Evolutionary conservation across 2,888 invertebrate species (phyloP).

Genomic region (Papilio demoleus): DNA sequence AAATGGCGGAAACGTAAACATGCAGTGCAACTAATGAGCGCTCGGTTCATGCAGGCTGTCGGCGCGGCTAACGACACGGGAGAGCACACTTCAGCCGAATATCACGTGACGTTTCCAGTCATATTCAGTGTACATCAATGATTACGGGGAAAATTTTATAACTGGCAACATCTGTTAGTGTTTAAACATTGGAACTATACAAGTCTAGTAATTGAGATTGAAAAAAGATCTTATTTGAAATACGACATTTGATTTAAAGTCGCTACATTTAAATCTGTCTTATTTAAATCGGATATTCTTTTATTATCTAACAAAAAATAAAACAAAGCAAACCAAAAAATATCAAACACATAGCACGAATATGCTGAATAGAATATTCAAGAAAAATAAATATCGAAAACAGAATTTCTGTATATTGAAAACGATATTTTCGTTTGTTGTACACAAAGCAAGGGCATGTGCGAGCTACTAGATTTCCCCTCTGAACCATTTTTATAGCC

Average conservation of each 20-base stretch:
- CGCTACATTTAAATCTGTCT: too few species aligned
- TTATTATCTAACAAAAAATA: not conserved
- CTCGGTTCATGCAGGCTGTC: constrained; percentile 18
- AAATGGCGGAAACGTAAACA: constrained; percentile 30
- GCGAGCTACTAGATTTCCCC: constrained; percentile 49
- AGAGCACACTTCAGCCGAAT: constrained; percentile 14
- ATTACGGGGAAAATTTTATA: too few species aligned
- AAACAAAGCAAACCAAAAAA: not conserved
- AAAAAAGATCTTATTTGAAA: too few species aligned
- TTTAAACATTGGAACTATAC: too few species aligned
- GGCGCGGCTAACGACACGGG: constrained; percentile 32
- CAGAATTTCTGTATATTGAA: constrained; percentile 20
- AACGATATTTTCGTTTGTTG: constrained; percentile 28
- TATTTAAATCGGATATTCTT: too few species aligned
- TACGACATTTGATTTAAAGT: too few species aligned
- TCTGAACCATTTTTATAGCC: constrained; percentile 49
- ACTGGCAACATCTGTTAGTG: too few species aligned
- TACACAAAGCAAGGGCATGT: constrained; percentile 18
- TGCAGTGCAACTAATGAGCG: constrained; percentile 38
- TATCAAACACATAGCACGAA: not conserved
- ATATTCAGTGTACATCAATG: not conserved
- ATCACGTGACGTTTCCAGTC: constrained; percentile 12
- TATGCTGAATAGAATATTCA: constrained; percentile 21
- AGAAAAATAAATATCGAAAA: constrained; percentile 27
- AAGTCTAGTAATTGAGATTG: too few species aligned